These are phyloP conservation scores for Cephonodes hylas DNA, from an alignment of 2,888 invertebrate species.

Conservation along the genomic window DNA sequence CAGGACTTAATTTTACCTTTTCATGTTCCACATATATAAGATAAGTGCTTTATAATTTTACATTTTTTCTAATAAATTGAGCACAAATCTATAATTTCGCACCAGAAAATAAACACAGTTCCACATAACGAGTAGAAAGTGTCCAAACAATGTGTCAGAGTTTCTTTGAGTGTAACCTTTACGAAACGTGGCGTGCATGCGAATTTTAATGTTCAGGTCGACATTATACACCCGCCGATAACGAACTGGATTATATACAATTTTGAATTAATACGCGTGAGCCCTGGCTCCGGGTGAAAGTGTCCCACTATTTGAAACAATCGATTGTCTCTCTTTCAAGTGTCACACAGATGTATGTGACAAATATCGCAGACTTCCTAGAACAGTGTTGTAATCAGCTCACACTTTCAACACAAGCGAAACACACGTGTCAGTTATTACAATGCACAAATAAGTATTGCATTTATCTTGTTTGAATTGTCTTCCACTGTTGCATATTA, in stretches of 20 bases:
- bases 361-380: slow-evolving; percentile 57
- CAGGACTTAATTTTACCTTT: background rate
- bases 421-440: background rate
- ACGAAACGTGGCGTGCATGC: slow-evolving; percentile 60
- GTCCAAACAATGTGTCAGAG: slow-evolving; percentile 55
- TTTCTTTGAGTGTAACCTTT: slow-evolving; percentile 56
- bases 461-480: background rate
- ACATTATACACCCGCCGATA: slow-evolving; percentile 61
- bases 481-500: slow-evolving; percentile 6
- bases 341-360: slow-evolving; percentile 68
- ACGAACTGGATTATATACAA: slow-evolving; percentile 64
- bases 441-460: background rate
- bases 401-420: slow-evolving; percentile 35
- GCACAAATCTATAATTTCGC: background rate
- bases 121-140: slow-evolving; percentile 60
- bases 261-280: slow-evolving; percentile 58
- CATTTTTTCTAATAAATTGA: background rate
- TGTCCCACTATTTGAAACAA: slow-evolving; percentile 68
- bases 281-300: slow-evolving; percentile 63
- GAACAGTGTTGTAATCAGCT: slow-evolving; percentile 47
- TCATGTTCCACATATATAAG: no score
- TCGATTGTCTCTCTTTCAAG: slow-evolving; percentile 65
- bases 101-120: background rate
- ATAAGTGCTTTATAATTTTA: no score
- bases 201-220: slow-evolving; percentile 53